Evolutionary conservation across 2,888 invertebrate genomes (phyloP), one percentile per base, ranked within the genome.

Genomic region (Thera obeliscata): DNA sequence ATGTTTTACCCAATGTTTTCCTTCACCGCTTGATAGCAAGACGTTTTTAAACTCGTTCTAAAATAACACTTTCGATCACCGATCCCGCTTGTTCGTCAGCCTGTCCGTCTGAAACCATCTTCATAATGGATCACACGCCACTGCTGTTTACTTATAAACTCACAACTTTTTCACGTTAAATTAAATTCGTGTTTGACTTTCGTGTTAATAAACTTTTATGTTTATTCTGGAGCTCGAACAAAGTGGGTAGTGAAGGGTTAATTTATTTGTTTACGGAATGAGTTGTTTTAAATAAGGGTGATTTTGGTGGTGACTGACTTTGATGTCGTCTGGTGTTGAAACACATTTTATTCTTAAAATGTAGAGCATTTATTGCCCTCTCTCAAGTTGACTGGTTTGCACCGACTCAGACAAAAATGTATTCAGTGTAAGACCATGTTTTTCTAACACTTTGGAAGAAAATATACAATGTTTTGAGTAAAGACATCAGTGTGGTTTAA

Each of bases 81-180:
- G 57, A 64, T 54, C 64, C 43, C 8, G 50, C 57, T 43, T 74
- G 75, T 75, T 76, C 78, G 80, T 81, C 80, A 76, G 79, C 69
- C 75, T 64, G 78, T 77, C 81, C 66, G 78, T 78, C 68, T 49
- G 52, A 9, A 50, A 36, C 60, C 52, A 38, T 80, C 80, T 81
- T 75, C 77, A 79, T 83, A 83, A 83, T 82, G 82, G 83, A 78
- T 74, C 73, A 71, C 63, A 60, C 69, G 69, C 67, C 74, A 63
- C 41, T n/a, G 3, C 8, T 56, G 74, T 73, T 76, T 75, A 71
- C 70, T 63, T 56, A 70, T 59, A 65, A 52, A 63, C 64, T 73
- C 71, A 74, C 71, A 69, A 71, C 70, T 74, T 75, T 73, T 74
- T 72, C 63, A 64, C 63, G 52, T 69, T 66, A 65, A 73, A 71